Evolutionary conservation across 2,888 invertebrate species (phyloP).

Genomic region (Steinernema scapterisci): DNA sequence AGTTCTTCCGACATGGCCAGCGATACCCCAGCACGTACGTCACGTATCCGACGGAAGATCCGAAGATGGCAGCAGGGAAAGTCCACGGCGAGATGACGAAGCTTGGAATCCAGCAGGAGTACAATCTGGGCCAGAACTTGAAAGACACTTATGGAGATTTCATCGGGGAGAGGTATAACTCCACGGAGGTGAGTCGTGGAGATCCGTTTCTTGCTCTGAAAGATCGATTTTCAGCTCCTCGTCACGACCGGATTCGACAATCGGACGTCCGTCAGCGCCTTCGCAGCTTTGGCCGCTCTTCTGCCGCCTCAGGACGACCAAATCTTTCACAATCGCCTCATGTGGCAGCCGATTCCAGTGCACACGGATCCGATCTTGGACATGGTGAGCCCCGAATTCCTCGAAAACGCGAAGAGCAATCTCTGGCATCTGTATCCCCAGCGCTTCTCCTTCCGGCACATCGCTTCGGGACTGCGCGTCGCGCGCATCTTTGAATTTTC

Average conservation of each 20-base stretch:
- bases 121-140: conserved; percentile 78
- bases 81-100: conserved; percentile 53
- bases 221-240: conserved; percentile 71
- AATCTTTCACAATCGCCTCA: conserved; percentile 69
- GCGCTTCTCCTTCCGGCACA: no score
- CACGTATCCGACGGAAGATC: conserved; percentile 44
- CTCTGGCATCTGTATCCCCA: no score
- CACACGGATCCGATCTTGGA: conserved; percentile 72
- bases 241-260: conserved; percentile 82
- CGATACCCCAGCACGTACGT: conserved; percentile 52
- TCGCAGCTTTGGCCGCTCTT: conserved; percentile 68
- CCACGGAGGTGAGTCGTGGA: conserved; percentile 59
- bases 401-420: no score
- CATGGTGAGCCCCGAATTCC: conserved; percentile 49
- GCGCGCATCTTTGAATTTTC: no score
- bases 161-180: conserved; percentile 73
- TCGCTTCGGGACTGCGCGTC: no score
- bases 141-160: conserved; percentile 76
- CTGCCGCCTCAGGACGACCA: conserved; percentile 69
- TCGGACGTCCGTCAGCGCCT: conserved; percentile 75
- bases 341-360: conserved; percentile 86
- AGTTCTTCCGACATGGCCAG: conserved; percentile 61
- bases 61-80: conserved; percentile 38
- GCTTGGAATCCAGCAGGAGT: conserved; percentile 78
- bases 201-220: neutral